A percentile compares a stretch with the other conserved stretches of the same genome.
phyloP scores from a whole-genome alignment of 2,888 invertebrate genomes.

The Rotaria magnacalcarata region DNA sequence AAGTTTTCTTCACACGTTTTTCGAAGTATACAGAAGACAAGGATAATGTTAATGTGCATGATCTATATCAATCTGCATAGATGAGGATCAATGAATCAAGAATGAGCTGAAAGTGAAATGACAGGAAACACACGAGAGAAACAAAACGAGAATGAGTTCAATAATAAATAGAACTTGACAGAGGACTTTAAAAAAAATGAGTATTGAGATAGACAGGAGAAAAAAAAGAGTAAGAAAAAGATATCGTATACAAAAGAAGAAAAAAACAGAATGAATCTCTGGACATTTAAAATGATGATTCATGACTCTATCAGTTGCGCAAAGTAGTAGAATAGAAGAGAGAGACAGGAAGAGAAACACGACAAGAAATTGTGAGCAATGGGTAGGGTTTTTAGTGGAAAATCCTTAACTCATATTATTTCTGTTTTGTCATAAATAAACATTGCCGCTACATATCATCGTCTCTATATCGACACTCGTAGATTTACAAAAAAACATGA shows the following conservation, averaged over 20 bases:
- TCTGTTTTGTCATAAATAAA: background rate
- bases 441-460: no score
- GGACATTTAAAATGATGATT: slow-evolving; percentile 14
- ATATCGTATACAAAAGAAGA: background rate
- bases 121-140: background rate
- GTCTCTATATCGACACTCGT: no score
- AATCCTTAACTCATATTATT: background rate
- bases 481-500: no score
- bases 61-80: background rate
- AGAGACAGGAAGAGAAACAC: background rate
- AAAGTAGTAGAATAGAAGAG: background rate
- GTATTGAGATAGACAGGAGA: background rate
- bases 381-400: background rate
- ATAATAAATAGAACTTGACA: background rate
- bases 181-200: background rate
- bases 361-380: background rate
- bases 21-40: slow-evolving; percentile 2
- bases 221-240: background rate
- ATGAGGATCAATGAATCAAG: background rate
- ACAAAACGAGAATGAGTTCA: background rate
- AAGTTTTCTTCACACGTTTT: background rate
- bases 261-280: background rate
- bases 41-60: background rate
- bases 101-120: background rate
- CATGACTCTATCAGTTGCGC: slow-evolving; percentile 13